Evolutionary conservation across 2,113 vertebrate genomes (phyloP), one percentile per base, ranked within the genome.

Genomic region (Amphilophus citrinellus): DNA sequence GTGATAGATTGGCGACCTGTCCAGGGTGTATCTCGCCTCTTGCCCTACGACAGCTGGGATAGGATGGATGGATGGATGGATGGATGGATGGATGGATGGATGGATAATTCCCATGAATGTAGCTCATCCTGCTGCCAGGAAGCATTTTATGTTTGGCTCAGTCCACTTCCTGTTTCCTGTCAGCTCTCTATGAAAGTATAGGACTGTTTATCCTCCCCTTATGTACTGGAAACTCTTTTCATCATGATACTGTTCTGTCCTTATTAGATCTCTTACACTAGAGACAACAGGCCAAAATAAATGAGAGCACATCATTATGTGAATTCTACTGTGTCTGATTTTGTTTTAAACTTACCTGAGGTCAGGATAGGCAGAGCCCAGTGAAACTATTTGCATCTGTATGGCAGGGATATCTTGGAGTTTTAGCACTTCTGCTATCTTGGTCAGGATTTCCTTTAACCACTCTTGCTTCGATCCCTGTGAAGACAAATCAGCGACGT

Each of bases 331-430:
- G 10, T 59, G 57, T 0, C 14, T 27, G 61, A 35, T 20, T 35
- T 0, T 20, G 30, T 62, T 37, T 35, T 10, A 37, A 56, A 56
- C 20, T 95, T 93, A 99, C 98, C 97, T 96, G 89, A 99, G 94
- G 88, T 99, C 98, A 1, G 98, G 97, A 77, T 96, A 97, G 0
- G 7, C 78, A 0, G 17, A 92, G 27, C 94, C 96, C 0, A 98
- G 94, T 0, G 87, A 95, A 4, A 91, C 96, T 11, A 98, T 94
- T 84, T 97, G 95, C 2, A 98, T 88, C 96, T 97, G 97, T 61
- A 99, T 96, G 71, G 97, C 95, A 0, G 95, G 95, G 53, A 95
- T 79, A 78, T 98, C 97, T 75, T 99, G 97, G 60, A 98, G 96
- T 75, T 85, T 94, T 53, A 99, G 94, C 47, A 99, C 94, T 89